These are phyloP conservation scores for Phytoseiulus persimilis DNA, from an alignment of 2,888 invertebrate genomes.

Conservation along the genomic window DNA sequence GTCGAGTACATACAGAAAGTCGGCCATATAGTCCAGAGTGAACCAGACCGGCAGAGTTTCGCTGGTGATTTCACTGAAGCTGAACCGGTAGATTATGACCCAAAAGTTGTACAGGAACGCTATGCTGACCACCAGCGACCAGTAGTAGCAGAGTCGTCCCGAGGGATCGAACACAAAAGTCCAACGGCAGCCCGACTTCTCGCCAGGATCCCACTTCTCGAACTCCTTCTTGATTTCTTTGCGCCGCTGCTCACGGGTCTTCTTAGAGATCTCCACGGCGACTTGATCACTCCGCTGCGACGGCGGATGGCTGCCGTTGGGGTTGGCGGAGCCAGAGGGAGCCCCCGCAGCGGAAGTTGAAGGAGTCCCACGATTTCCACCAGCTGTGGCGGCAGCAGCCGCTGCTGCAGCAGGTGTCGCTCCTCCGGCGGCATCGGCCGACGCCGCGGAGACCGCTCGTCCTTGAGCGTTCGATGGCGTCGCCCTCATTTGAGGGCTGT, in stretches of 20 bases:
- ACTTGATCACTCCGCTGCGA: neutral
- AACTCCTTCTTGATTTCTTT: conserved; percentile 51
- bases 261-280: conserved; percentile 61
- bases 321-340: neutral
- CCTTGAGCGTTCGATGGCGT: neutral
- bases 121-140: conserved; percentile 92
- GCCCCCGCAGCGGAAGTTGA: neutral
- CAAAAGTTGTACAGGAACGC: conserved; percentile 94
- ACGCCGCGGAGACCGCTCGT: neutral
- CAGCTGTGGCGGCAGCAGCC: neutral
- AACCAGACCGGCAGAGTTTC: conserved; percentile 89
- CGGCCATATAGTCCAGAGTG: conserved; percentile 89
- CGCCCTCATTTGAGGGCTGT: neutral
- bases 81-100: conserved; percentile 97
- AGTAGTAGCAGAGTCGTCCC: conserved; percentile 88
- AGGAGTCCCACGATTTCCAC: neutral
- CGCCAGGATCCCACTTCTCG: conserved; percentile 53
- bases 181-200: conserved; percentile 63
- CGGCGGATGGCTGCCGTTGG: neutral
- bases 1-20: conserved; percentile 89
- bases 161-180: conserved; percentile 98
- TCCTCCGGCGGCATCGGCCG: conserved; percentile 5
- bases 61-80: conserved; percentile 84
- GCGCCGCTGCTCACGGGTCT: conserved; percentile 51
- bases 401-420: neutral